Percentiles rank a stretch among this genome's conserved stretches.
Conservation (phyloP, 2,797 vertebrate genomes). For the Rhynchonycteris naso region DNA sequence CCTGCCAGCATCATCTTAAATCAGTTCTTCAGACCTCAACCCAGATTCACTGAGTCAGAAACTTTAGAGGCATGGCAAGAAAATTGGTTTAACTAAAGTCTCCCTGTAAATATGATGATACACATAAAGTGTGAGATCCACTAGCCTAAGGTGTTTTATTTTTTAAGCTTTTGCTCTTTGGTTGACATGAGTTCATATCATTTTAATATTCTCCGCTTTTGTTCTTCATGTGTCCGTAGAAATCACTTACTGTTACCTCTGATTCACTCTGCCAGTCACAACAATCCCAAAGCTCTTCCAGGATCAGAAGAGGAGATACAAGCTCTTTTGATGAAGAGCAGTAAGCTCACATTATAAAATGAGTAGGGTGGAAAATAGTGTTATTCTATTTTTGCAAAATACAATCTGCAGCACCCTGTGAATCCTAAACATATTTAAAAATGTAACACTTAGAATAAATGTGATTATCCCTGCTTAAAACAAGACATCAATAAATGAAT, state of each 20-base stretch:
- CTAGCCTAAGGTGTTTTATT: neutral
- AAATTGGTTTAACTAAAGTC: neutral
- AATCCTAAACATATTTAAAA: conserved; percentile 20
- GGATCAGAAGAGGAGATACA: neutral
- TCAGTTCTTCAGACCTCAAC: neutral
- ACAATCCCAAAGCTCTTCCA: neutral
- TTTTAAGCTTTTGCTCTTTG: neutral
- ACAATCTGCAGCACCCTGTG: neutral
- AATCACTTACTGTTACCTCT: neutral
- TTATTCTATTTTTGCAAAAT: neutral
- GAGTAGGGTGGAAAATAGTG: neutral
- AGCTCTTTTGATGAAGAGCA: neutral
- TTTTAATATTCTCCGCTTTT: neutral
- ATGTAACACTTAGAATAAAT: neutral
- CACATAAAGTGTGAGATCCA: neutral
- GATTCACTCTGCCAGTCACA: neutral
- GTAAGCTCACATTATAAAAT: neutral
- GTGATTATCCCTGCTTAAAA: neutral
- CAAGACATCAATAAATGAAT: neutral
- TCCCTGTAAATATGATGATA: neutral
- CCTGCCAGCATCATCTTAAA: neutral
- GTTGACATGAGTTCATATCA: neutral
- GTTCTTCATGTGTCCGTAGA: neutral
- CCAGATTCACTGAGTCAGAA: neutral
- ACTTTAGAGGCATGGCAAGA: neutral